Evolutionary conservation across 2,797 vertebrate species (phyloP), one percentile per base, ranked within the genome.

Genomic region (Xenopus petersii): DNA sequence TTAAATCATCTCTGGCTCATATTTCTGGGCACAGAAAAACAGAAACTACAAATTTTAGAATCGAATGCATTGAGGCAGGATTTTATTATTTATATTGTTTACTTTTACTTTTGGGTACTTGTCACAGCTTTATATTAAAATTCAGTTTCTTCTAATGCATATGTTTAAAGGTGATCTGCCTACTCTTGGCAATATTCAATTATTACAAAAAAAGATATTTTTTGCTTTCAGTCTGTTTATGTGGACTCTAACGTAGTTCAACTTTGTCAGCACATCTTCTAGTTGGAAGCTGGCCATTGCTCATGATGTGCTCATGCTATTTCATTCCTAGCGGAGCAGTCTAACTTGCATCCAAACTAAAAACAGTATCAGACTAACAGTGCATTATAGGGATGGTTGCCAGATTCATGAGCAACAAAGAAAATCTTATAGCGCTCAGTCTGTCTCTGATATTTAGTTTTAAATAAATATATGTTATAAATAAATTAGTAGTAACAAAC

Each of bases 351-450:
- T 48, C 60, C 70, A 73, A 33, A 64, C 11, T 60, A 68, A 64
- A 68, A 65, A 42, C 33, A 70, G 54, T 65, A 79, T 65, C 63
- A 79, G 24, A 60, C 36, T 51, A 64, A 51, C 66, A 65, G 71
- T 36, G 42, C 30, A 58, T 58, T 16, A 58, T 46, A 78, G 42
- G 49, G 26, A 30, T 11, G 21, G 55, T 30, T 73, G 42, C 65
- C 64, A 69, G 24, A n/a, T 64, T 78, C 61, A 77, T 68, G 51
- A 68, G 36, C 75, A 55, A 49, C 36, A 63, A 24, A 30, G 12
- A 73, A 12, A 78, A 64, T 49, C 65, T 73, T 58, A 49, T 0
- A 26, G 70, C 12, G 55, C 17, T 8, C 16, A 10, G 58, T 15
- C 16, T 64, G 63, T 55, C 59, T 63, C 5, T 48, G 8, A 6